Evolutionary conservation across 92 coral and sea anemone species (phyloP).

Genomic region (Diadumene lineata): DNA sequence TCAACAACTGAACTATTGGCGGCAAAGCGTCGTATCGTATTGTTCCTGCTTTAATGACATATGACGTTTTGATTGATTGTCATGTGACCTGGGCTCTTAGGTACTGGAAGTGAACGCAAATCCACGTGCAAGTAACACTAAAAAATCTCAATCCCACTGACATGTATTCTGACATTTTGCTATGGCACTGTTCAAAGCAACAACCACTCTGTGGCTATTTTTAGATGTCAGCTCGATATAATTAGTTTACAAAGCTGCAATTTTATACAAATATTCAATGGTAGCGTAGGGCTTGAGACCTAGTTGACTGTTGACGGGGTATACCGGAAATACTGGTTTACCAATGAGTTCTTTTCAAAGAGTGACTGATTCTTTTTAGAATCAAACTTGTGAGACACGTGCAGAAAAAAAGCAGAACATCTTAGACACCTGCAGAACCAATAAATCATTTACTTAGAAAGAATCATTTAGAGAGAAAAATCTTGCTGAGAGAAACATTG

Average conservation of each 20-base stretch:
- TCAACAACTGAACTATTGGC: conserved; percentile 98
- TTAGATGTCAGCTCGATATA: conserved; percentile 81
- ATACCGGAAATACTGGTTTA: conserved; percentile 57
- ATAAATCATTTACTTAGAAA: conserved; percentile 11
- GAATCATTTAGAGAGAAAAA: background rate
- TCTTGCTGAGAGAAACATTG: background rate
- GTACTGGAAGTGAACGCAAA: conserved; percentile 42
- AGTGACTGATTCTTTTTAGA: conserved; percentile 27
- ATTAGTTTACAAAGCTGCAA: conserved; percentile 87
- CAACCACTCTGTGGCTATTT: conserved; percentile 29
- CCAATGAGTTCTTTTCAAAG: conserved; percentile 51
- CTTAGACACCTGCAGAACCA: conserved; percentile 74
- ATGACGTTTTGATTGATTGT: conserved; percentile 99
- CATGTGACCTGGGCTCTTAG: conserved; percentile 74
- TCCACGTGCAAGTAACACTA: conserved; percentile 68
- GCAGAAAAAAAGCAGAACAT: conserved; percentile 36
- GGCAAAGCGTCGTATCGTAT: conserved; percentile 81
- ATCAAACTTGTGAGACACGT: conserved; percentile 67
- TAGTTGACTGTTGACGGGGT: conserved; percentile 33
- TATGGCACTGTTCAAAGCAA: conserved; percentile 14
- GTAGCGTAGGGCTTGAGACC: conserved; percentile 58
- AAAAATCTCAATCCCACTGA: conserved; percentile 15
- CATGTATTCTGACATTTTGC: conserved; percentile 6
- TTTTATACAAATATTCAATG: conserved; percentile 56
- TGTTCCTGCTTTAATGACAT: conserved; percentile 92